phyloP scores from a whole-genome alignment of 1,140 invertebrate genomes.

The Helicorthomorpha holstii region DNA sequence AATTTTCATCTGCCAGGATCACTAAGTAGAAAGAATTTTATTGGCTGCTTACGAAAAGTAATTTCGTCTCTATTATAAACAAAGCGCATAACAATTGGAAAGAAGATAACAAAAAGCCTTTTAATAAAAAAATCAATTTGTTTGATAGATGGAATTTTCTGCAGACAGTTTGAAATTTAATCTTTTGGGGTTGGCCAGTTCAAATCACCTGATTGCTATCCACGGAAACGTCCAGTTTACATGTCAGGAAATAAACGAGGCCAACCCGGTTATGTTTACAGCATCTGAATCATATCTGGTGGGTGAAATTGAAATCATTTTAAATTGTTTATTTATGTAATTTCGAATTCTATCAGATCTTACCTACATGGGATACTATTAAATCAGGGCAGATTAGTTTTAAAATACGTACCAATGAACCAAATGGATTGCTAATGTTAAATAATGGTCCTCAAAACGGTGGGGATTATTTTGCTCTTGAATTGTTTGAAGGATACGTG shows the following conservation, averaged over 20 bases:
- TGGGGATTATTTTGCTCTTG: slow-evolving; percentile 79
- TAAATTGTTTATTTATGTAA: slow-evolving; percentile 9
- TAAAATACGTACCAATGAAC: slow-evolving; percentile 84
- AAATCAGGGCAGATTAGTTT: slow-evolving; percentile 74
- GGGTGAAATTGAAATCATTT: slow-evolving; percentile 22
- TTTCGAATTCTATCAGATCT: slow-evolving; percentile 43
- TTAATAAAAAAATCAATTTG: slow-evolving; percentile 9
- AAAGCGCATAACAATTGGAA: neutral
- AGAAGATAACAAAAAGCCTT: neutral
- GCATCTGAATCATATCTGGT: slow-evolving; percentile 75
- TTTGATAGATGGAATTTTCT: slow-evolving; percentile 65
- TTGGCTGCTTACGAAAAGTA: slow-evolving; percentile 89
- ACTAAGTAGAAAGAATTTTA: slow-evolving; percentile 74
- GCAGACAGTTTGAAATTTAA: slow-evolving; percentile 74
- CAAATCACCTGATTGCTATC: slow-evolving; percentile 67
- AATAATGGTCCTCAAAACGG: slow-evolving; percentile 48
- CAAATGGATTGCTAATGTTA: slow-evolving; percentile 82
- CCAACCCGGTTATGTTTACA: slow-evolving; percentile 79
- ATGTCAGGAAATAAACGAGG: slow-evolving; percentile 63
- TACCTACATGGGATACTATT: slow-evolving; percentile 72
- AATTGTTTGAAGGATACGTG: slow-evolving; percentile 80
- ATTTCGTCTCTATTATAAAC: slow-evolving; percentile 14
- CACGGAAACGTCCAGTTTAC: slow-evolving; percentile 73
- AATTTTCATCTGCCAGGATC: slow-evolving; percentile 57
- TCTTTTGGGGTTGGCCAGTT: slow-evolving; percentile 69